Conservation (phyloP, 2,888 invertebrate species). For the Melolontha melolontha region DNA sequence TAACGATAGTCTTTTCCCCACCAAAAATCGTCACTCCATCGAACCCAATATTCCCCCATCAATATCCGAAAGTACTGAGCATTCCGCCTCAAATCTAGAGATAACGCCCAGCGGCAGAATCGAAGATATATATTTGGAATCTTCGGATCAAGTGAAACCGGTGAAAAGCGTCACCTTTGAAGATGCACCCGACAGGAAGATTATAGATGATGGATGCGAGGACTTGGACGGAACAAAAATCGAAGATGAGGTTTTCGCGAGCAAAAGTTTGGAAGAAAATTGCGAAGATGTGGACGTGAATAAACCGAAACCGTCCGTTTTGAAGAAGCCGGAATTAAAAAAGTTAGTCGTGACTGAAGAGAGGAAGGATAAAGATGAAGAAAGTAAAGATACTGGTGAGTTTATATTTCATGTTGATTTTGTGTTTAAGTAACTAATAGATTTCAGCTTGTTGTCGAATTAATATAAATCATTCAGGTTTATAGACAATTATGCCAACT, state of each 20-base stretch:
- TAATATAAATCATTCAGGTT: too few relatives aligned
- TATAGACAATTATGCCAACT: too few relatives aligned
- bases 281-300: too few relatives aligned
- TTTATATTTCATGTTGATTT: background rate
- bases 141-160: slow-evolving; percentile 11
- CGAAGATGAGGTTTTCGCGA: too few relatives aligned
- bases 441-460: too few relatives aligned
- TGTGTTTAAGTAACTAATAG: background rate
- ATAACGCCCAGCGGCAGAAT: slow-evolving; percentile 53
- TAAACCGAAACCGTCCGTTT: too few relatives aligned
- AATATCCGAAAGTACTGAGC: slow-evolving; percentile 18
- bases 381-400: slow-evolving; percentile 1
- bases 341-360: too few relatives aligned
- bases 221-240: background rate
- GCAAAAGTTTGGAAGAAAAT: too few relatives aligned
- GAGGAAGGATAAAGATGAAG: too few relatives aligned
- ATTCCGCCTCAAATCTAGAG: slow-evolving; percentile 44
- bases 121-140: slow-evolving; percentile 42
- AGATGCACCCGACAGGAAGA: slow-evolving; percentile 1
- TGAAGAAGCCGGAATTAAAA: too few relatives aligned
- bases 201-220: background rate
- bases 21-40: slow-evolving; percentile 49
- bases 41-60: slow-evolving; percentile 49
- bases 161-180: slow-evolving; percentile 36
- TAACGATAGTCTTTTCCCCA: slow-evolving; percentile 56